phyloP scores from a whole-genome alignment of 1,140 invertebrate genomes.

The Oryzaephilus surinamensis region DNA sequence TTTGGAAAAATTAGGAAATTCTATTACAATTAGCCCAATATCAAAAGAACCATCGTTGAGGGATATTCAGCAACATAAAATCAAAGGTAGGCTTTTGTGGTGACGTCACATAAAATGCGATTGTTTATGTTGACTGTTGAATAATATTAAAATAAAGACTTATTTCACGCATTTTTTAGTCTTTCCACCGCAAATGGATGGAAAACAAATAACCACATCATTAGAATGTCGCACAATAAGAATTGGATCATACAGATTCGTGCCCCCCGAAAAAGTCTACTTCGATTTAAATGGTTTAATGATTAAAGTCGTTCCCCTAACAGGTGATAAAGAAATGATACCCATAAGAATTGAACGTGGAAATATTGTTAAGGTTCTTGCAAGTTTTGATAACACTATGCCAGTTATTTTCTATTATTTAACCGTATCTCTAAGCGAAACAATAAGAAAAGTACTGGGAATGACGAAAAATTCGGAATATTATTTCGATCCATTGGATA shows the following conservation, averaged over 20 bases:
- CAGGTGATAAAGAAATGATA: slow-evolving; percentile 45
- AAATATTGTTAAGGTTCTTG: slow-evolving; percentile 60
- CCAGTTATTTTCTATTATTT: slow-evolving; percentile 72
- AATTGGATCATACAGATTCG: slow-evolving; percentile 67
- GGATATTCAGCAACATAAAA: slow-evolving; percentile 25
- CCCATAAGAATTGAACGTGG: slow-evolving; percentile 49
- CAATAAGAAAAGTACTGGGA: slow-evolving; percentile 55
- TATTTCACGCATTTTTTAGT: no score
- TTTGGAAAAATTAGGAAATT: slow-evolving; percentile 20
- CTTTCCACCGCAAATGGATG: no score
- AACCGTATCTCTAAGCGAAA: slow-evolving; percentile 48
- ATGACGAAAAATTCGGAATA: slow-evolving; percentile 53
- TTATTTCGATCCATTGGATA: slow-evolving; percentile 44
- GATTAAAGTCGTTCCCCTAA: slow-evolving; percentile 53
- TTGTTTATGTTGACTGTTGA: no score
- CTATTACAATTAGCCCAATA: slow-evolving; percentile 23
- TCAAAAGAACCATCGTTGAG: slow-evolving; percentile 27
- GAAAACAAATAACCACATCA: slow-evolving; percentile 6
- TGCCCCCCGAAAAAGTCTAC: slow-evolving; percentile 44
- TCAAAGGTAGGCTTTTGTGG: background rate
- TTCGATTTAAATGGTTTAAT: slow-evolving; percentile 54
- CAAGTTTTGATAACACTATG: slow-evolving; percentile 59
- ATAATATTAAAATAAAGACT: no score
- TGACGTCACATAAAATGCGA: background rate
- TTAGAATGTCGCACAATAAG: slow-evolving; percentile 58